Base-by-base conservation (phyloP, 2,888 invertebrate species). In the Heliconius sara region DNA sequence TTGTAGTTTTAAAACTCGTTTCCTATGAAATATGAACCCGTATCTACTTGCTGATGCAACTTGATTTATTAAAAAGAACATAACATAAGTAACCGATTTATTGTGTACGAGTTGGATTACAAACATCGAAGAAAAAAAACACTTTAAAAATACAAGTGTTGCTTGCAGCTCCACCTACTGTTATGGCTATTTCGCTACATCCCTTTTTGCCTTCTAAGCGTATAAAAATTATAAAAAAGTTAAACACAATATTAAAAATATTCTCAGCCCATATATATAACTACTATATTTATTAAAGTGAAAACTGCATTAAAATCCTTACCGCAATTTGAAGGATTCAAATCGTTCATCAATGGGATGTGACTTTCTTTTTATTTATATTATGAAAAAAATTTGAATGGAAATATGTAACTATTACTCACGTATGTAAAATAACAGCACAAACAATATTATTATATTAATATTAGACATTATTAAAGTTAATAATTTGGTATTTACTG, bases 1-100 rank as follows among this genome's bases (percentile, higher is more conserved):
- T 70, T 70, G 70, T 70, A 43, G 70, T 70, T 70, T 47, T 3
- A 47, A 70, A 70, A 70, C 70, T 70, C 16, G 70, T 43, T 70
- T 25, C 70, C 16, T 47, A 47, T 70, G 70, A 70, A 70, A 70
- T 27, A 43, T 47, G 70, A 70, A 47, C 43, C 70, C 25, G 70
- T 70, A 43, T 22, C 25, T 25, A 70, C 43, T 25, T n/a, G 43
- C 25, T 65, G 43, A 6, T 70, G 43, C 39, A 25, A 68, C 68
- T 39, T n/a, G 68, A 68, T 70, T 70, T 25, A 70, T 70, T 47
- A 70, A 70, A 65, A 65, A 65, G 65, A 65, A 65, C 16, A 16
- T 25, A 43, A 47, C n/a, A 43, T 7, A 43, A 70, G n/a, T 12
- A 70, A 43, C 39, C 25, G 3, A 70, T 12, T 13, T n/a, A 70